These are phyloP conservation scores for Eupithecia insigniata DNA, from an alignment of 2,888 invertebrate genomes.

Conservation along the genomic window DNA sequence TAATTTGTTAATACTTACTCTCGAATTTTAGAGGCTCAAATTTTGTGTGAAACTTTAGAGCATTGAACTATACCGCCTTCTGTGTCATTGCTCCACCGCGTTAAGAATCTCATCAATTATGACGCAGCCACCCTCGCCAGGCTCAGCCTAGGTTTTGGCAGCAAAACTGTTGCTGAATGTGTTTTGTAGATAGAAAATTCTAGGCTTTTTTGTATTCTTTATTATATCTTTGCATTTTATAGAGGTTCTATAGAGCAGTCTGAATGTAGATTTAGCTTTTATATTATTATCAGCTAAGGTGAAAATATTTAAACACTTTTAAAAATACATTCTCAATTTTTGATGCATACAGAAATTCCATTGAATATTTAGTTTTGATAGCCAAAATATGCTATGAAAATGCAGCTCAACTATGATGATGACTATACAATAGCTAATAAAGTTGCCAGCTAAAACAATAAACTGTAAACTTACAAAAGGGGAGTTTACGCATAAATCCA, in stretches of 20 bases:
- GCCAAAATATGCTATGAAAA: neutral
- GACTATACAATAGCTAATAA: constrained; percentile 11
- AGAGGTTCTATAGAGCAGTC: constrained; percentile 22
- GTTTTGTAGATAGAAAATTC: constrained; percentile 31
- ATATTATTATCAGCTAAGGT: constrained; percentile 2
- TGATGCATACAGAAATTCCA: neutral
- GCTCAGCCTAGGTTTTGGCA: constrained; percentile 48
- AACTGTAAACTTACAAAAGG: constrained; percentile 28
- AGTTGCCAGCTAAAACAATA: constrained; percentile 21
- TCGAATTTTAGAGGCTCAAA: neutral
- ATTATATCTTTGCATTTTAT: constrained; percentile 31
- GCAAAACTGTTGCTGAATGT: constrained; percentile 41
- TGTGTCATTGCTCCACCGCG: constrained; percentile 72
- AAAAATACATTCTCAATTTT: neutral
- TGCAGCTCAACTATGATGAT: neutral
- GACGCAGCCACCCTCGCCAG: constrained; percentile 69
- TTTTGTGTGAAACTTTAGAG: constrained; percentile 15
- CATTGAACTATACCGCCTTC: constrained; percentile 10
- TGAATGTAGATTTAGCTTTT: constrained; percentile 17
- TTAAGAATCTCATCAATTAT: constrained; percentile 84
- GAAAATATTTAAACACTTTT: too few species aligned
- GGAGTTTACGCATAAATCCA: constrained; percentile 39
- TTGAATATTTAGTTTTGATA: neutral
- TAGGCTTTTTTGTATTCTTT: constrained; percentile 37
- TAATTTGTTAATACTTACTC: neutral